Evolutionary conservation across 2,888 invertebrate genomes (phyloP).

Genomic region (Phania funesta): DNA sequence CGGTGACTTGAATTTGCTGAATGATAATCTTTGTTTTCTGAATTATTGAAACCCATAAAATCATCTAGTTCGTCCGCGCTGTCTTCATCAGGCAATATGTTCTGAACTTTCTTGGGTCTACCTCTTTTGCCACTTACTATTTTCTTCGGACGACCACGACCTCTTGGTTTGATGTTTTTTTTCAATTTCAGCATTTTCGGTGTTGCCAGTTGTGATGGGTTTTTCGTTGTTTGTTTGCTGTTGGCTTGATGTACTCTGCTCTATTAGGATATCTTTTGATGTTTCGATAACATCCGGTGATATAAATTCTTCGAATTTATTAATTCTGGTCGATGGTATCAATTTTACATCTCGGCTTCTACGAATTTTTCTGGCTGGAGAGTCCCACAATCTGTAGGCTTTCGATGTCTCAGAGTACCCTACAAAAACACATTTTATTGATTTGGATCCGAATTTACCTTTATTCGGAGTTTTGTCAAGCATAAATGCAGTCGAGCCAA

Average conservation of each 20-base stretch:
- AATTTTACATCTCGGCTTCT: too few relatives aligned
- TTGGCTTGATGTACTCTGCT: too few relatives aligned
- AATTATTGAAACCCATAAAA: not conserved
- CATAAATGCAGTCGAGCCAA: constrained; percentile 44
- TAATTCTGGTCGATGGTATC: not conserved
- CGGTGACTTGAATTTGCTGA: constrained; percentile 24
- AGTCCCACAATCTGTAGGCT: too few relatives aligned
- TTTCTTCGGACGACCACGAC: constrained; percentile 20
- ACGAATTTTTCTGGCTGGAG: too few relatives aligned
- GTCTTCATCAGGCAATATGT: too few relatives aligned
- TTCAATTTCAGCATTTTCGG: not conserved
- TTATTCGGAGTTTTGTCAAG: constrained; percentile 40
- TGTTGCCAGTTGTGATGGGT: not conserved
- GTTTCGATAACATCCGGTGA: constrained; percentile 21
- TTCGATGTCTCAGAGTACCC: too few relatives aligned
- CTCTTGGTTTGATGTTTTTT: not conserved
- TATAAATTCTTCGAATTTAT: constrained; percentile 30
- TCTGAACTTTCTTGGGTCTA: constrained; percentile 24
- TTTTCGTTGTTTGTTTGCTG: not conserved
- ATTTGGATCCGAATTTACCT: constrained; percentile 54
- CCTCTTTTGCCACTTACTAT: constrained; percentile 19
- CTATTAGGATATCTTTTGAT: too few relatives aligned
- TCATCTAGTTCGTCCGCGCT: too few relatives aligned
- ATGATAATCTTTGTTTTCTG: constrained; percentile 9
- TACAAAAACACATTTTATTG: too few relatives aligned